Conservation (phyloP, 2,888 invertebrate genomes). For the Tetragonisca angustula region DNA sequence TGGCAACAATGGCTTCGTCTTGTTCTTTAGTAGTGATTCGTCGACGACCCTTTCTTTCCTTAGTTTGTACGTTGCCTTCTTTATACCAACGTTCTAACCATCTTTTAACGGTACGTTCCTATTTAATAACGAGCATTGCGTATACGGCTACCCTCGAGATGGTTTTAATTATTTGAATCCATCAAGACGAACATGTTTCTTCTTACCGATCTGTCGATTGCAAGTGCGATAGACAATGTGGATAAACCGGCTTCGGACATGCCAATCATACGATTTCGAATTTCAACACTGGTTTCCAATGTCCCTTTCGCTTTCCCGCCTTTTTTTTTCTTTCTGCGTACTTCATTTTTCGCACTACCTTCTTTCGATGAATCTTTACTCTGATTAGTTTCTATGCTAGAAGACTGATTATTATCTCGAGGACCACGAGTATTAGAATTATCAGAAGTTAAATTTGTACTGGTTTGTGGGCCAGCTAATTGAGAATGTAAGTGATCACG, state of each 20-base stretch:
- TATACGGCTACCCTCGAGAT: slow-evolving; percentile 44
- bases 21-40: slow-evolving; percentile 82
- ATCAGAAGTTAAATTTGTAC: slow-evolving; percentile 65
- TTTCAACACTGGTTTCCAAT: slow-evolving; percentile 82
- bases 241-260: slow-evolving; percentile 83
- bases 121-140: slow-evolving; percentile 52
- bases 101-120: slow-evolving; percentile 82
- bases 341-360: slow-evolving; percentile 20
- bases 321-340: slow-evolving; percentile 75
- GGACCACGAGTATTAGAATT: slow-evolving; percentile 70
- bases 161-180: slow-evolving; percentile 39
- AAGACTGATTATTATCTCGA: slow-evolving; percentile 74
- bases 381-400: slow-evolving; percentile 61
- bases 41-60: slow-evolving; percentile 81
- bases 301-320: slow-evolving; percentile 83
- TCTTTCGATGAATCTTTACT: slow-evolving; percentile 59
- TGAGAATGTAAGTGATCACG: slow-evolving; percentile 59
- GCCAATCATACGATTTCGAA: slow-evolving; percentile 83
- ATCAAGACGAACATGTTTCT: slow-evolving; percentile 40
- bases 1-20: slow-evolving; percentile 82
- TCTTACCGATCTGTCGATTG: slow-evolving; percentile 81
- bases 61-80: slow-evolving; percentile 82
- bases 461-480: slow-evolving; percentile 61
- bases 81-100: slow-evolving; percentile 83
- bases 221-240: slow-evolving; percentile 81